These are phyloP conservation scores for Homarus gammarus DNA, from an alignment of 2,888 invertebrate genomes.

Conservation along the genomic window DNA sequence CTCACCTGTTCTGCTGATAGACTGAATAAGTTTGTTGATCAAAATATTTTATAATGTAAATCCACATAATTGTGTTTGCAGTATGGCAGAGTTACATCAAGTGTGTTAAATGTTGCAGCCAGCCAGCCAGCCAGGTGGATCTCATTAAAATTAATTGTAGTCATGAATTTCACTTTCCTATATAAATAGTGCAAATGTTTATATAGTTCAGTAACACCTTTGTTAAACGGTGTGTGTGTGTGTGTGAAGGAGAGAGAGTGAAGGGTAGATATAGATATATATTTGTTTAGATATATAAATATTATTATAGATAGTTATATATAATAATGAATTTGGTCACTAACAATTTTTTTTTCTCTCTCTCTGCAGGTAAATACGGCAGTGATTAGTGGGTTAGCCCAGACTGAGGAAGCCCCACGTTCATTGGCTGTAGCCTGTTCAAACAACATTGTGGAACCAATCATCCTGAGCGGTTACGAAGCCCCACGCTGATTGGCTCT, in stretches of 20 bases:
- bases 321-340: neutral
- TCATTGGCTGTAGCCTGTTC: neutral
- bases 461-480: neutral
- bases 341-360: neutral
- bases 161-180: neutral
- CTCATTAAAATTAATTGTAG: neutral
- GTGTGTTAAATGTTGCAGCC: neutral
- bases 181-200: neutral
- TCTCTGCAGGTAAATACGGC: neutral
- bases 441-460: conserved; percentile 6
- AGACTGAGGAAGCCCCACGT: neutral
- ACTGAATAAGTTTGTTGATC: neutral
- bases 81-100: neutral
- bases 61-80: neutral
- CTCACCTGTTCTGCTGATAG: neutral
- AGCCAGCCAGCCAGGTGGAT: neutral
- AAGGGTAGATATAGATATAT: neutral
- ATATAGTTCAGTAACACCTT: neutral
- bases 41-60: neutral
- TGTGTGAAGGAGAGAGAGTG: neutral
- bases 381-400: neutral
- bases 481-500: neutral
- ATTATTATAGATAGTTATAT: neutral
- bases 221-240: neutral
- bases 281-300: neutral